Percentiles rank a stretch among this genome's conserved stretches.
phyloP scores from a whole-genome alignment of 2,797 vertebrate species.

The Ficedula albicollis region DNA sequence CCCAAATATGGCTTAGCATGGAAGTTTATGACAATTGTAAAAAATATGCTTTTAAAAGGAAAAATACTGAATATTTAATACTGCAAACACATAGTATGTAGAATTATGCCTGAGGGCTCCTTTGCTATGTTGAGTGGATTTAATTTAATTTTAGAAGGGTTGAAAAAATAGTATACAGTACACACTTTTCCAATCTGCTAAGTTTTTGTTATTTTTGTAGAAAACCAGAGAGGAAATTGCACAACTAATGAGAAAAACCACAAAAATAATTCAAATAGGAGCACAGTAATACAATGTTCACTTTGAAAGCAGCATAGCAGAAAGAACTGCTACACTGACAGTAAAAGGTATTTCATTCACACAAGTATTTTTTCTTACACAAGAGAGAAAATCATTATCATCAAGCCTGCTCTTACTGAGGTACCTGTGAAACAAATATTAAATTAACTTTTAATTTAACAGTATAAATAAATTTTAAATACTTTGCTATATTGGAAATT shows the following conservation, averaged over 20 bases:
- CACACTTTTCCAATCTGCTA: constrained; percentile 31
- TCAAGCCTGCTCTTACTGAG: neutral
- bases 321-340: neutral
- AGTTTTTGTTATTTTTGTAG: neutral
- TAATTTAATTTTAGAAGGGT: constrained; percentile 59
- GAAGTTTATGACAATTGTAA: constrained; percentile 49
- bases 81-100: constrained; percentile 63
- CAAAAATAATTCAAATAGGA: neutral
- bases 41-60: constrained; percentile 64
- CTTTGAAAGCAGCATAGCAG: neutral
- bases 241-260: neutral
- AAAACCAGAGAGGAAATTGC: neutral
- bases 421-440: neutral
- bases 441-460: neutral
- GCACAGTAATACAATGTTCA: neutral
- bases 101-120: constrained; percentile 66
- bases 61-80: constrained; percentile 73
- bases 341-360: neutral
- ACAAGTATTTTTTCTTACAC: neutral
- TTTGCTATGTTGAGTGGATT: constrained; percentile 50
- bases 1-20: neutral
- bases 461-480: neutral
- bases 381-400: neutral
- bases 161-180: constrained; percentile 34
- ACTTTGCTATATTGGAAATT: neutral